These are phyloP conservation scores for Pemphredon lugubris DNA, from an alignment of 2,888 invertebrate genomes.

Conservation along the genomic window DNA sequence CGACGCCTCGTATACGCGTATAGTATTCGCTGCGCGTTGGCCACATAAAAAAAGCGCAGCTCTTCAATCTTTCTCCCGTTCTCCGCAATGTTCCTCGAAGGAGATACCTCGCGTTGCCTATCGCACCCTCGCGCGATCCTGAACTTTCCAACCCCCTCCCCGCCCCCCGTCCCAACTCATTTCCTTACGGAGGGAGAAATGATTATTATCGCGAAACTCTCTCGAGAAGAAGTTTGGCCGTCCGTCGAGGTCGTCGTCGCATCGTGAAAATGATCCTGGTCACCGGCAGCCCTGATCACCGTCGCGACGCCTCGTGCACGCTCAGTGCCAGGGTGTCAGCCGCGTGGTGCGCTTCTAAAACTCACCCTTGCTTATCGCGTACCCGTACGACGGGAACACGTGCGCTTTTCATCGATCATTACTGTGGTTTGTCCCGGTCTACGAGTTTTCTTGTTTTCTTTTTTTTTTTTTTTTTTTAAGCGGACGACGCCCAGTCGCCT, in stretches of 20 bases:
- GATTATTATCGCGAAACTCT: no score
- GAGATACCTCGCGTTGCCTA: no score
- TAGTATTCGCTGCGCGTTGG: constrained; percentile 24
- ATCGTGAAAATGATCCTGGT: constrained; percentile 10
- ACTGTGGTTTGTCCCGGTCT: no score
- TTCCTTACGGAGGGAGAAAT: no score
- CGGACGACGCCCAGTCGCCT: no score
- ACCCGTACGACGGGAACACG: constrained; percentile 7
- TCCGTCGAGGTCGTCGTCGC: no score
- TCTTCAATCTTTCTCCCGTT: constrained; percentile 1
- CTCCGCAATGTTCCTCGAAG: not conserved
- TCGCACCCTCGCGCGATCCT: no score
- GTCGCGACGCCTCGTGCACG: constrained; percentile 62
- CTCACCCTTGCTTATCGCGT: constrained; percentile 10
- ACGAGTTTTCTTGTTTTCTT: no score
- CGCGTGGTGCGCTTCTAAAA: constrained; percentile 38
- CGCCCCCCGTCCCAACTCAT: no score
- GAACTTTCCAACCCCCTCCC: no score
- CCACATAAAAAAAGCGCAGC: constrained; percentile 18
- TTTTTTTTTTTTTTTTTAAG: no score
- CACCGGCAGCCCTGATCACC: constrained; percentile 53
- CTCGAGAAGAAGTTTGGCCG: no score
- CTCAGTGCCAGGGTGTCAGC: constrained; percentile 59
- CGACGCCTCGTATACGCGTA: constrained; percentile 24
- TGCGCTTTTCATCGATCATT: not conserved